These are phyloP conservation scores for Malurus leucopterus DNA, from an alignment of 2,797 vertebrate genomes.

Conservation along the genomic window DNA sequence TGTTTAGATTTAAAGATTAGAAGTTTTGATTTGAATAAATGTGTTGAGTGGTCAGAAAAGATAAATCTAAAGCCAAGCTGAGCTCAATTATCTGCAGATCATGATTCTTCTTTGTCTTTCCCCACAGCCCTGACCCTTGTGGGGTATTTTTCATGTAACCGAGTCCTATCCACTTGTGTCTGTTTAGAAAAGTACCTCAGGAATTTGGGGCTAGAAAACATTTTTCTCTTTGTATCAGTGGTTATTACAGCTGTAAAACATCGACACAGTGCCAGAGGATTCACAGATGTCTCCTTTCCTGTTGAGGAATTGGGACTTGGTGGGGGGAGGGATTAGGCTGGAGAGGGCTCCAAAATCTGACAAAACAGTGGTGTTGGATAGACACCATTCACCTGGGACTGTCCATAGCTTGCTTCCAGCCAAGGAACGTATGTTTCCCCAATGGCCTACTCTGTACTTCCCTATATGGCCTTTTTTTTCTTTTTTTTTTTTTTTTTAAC, in stretches of 20 bases:
- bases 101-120: neutral
- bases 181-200: constrained; percentile 52
- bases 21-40: neutral
- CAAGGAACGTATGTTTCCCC: neutral
- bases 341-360: neutral
- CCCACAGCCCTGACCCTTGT: neutral
- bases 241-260: constrained; percentile 73
- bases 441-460: constrained; percentile 34
- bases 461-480: constrained; percentile 22
- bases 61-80: neutral
- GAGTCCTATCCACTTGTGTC: constrained; percentile 18
- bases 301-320: constrained; percentile 20
- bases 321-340: neutral
- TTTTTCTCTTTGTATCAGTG: constrained; percentile 58
- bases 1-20: constrained; percentile 24
- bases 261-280: constrained; percentile 56
- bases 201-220: constrained; percentile 55
- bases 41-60: constrained; percentile 16
- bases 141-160: neutral
- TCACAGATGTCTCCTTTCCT: constrained; percentile 70
- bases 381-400: constrained; percentile 38
- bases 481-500: neutral
- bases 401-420: constrained; percentile 35
- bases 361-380: constrained; percentile 12
- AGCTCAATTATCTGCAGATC: neutral